Percentiles rank a stretch among this genome's conserved stretches.
phyloP scores from a whole-genome alignment of 2,113 vertebrate genomes.

The Butorides virescens region DNA sequence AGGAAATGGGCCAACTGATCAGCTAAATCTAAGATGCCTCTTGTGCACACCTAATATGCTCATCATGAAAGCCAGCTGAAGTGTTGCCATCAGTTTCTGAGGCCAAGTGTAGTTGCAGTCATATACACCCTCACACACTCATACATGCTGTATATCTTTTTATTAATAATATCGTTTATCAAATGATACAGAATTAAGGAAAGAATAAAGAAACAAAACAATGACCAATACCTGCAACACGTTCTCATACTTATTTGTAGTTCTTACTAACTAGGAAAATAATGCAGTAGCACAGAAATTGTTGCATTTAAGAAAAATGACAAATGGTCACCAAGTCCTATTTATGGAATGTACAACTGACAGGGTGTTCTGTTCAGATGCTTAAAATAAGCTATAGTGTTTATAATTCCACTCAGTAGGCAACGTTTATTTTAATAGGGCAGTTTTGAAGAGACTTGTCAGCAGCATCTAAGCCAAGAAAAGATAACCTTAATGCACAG shows the following conservation, averaged over 20 bases:
- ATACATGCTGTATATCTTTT: neutral
- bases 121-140: neutral
- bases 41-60: neutral
- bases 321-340: neutral
- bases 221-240: neutral
- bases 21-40: neutral
- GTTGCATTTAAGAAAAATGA: neutral
- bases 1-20: neutral
- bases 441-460: neutral
- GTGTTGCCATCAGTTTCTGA: neutral
- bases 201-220: neutral
- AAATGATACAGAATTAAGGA: neutral
- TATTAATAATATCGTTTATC: neutral
- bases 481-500: neutral
- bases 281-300: neutral
- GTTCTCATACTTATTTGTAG: neutral
- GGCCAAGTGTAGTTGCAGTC: neutral
- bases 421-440: neutral
- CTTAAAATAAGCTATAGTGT: neutral
- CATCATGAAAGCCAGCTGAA: neutral
- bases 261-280: neutral
- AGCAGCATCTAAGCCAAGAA: neutral
- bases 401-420: neutral
- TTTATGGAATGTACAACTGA: neutral
- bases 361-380: neutral